Evolutionary conservation across 2,888 invertebrate species (phyloP), one percentile per base, ranked within the genome.

Genomic region (Micoletzkya japonica): DNA sequence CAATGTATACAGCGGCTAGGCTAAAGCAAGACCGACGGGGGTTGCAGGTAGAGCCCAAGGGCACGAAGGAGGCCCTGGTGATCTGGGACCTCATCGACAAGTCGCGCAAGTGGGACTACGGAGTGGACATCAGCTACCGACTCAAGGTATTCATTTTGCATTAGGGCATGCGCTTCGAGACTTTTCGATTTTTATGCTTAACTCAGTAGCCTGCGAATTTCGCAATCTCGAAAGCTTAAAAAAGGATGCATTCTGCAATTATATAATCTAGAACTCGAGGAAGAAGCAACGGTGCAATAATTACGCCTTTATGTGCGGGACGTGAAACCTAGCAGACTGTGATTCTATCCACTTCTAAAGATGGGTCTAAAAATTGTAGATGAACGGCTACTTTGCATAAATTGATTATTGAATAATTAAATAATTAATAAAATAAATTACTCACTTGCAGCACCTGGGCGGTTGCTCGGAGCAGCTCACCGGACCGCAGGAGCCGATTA

Each of bases 51-150:
- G 80, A 80, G 44, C 83, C 83, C 10, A 78, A 80, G 68, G 78
- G 80, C 56, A 83, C 84, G n/a, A 76, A 76, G 52, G 77, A 76
- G 30, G 85, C 81, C 24, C 75, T 80, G 30, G 78, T 85, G 37
- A 77, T 76, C 28, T 85, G 85, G 85, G 82, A 84, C 49, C 74
- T 86, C 32, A 80, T 82, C 26, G 81, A 81, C 52, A 81, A 80
- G 72, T 70, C 59, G 2, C 75, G 78, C 56, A 81, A 82, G 67
- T 85, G 85, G 84, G 77, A 82, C 72, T 85, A 86, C 73, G 85
- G 85, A 64, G 85, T 86, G 14, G 85, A 85, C 73, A 82, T 85
- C 69, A 77, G 78, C 37, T 85, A 85, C 74, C 70, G 71, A 34
- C 76, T 86, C 32, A 77, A 77, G 54, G 58, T 58, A 34, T 34